These are phyloP conservation scores for Dolomedes plantarius DNA, from an alignment of 2,888 invertebrate genomes.

Conservation along the genomic window DNA sequence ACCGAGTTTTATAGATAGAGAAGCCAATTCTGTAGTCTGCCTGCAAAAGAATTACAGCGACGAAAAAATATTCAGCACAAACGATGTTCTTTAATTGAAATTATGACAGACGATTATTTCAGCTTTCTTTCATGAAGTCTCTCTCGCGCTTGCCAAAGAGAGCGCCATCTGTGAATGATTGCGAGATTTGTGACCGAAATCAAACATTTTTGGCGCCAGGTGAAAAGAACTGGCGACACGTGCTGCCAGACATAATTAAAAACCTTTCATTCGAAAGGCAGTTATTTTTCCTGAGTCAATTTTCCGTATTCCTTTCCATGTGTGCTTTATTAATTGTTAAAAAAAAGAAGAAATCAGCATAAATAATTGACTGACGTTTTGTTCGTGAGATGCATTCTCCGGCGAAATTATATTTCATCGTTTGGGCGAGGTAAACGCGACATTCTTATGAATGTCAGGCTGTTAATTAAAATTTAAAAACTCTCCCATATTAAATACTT, in stretches of 20 bases:
- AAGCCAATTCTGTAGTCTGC: no score
- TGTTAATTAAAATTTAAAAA: conserved; percentile 4
- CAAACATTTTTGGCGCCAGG: background rate
- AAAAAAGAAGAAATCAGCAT: no score
- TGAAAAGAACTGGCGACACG: background rate
- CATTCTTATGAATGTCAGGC: background rate
- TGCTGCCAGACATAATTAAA: background rate
- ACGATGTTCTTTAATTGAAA: no score
- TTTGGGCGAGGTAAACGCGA: background rate
- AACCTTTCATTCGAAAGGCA: background rate
- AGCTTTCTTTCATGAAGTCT: background rate
- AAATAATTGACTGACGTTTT: no score
- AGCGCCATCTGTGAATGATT: conserved; percentile 1
- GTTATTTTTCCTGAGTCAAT: background rate
- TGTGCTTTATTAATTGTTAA: no score
- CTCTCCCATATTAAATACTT: background rate
- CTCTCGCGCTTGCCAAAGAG: background rate
- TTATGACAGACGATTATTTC: no score
- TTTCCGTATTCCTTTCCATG: background rate
- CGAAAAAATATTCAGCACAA: no score
- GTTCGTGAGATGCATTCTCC: no score
- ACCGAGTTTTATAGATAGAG: no score
- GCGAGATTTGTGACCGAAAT: background rate
- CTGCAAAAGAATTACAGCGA: no score
- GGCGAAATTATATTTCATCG: background rate